A percentile compares a stretch with the other conserved stretches of the same genome.
Evolutionary conservation across 2,797 vertebrate species (phyloP).

Genomic region (Gadopsis marmoratus): DNA sequence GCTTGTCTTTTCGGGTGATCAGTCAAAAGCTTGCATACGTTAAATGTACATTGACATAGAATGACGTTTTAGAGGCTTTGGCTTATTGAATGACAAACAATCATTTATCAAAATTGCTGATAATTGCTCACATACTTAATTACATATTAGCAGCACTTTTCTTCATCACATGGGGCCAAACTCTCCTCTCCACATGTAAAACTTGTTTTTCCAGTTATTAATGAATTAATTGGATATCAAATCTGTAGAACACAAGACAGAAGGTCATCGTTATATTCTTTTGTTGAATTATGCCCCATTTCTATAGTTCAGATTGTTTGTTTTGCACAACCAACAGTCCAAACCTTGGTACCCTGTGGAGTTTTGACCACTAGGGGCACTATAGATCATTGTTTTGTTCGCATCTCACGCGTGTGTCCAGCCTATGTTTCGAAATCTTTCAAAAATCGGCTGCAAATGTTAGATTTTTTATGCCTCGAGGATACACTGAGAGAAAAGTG

Average conservation of each 20-base stretch:
- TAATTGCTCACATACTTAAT: too few relatives aligned
- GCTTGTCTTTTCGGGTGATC: not conserved
- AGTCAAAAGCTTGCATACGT: not conserved
- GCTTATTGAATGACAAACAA: not conserved
- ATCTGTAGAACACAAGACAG: not conserved
- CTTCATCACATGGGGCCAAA: too few relatives aligned
- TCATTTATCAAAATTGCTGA: not conserved
- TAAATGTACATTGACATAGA: not conserved
- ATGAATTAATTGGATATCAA: not conserved
- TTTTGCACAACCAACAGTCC: not conserved
- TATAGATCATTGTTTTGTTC: not conserved
- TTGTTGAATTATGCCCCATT: not conserved
- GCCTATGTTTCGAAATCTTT: too few relatives aligned
- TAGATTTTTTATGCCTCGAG: not conserved
- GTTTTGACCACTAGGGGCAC: not conserved
- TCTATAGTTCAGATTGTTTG: not conserved
- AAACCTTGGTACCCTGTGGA: not conserved
- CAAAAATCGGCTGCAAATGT: not conserved
- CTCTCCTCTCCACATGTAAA: not conserved
- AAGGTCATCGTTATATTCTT: not conserved
- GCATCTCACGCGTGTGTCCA: not conserved
- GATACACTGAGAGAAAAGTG: not conserved
- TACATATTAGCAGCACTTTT: too few relatives aligned
- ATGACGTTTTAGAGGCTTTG: not conserved
- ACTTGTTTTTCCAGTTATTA: not conserved